These are phyloP conservation scores for Argyrosomus regius DNA, from an alignment of 2,797 vertebrate genomes.

Conservation along the genomic window DNA sequence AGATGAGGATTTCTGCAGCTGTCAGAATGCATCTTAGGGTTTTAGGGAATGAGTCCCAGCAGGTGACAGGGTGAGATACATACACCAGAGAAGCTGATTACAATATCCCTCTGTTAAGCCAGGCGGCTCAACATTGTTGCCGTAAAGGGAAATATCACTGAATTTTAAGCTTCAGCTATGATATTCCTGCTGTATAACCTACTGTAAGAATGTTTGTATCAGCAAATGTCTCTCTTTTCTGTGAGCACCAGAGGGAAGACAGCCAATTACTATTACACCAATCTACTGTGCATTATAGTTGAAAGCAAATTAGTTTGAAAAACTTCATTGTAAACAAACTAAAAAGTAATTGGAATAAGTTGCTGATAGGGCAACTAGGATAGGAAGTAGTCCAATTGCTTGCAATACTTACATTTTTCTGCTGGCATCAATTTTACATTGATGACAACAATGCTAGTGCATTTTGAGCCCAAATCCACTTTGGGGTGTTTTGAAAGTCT, in stretches of 20 bases:
- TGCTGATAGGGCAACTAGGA: not conserved
- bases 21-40: slow-evolving; percentile 78
- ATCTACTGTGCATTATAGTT: not conserved
- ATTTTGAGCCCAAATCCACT: slow-evolving; percentile 1
- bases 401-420: slow-evolving; percentile 2
- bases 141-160: slow-evolving; percentile 10
- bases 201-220: slow-evolving; percentile 1
- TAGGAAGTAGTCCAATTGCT: not conserved
- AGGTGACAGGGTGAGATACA: slow-evolving; percentile 73
- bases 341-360: slow-evolving; percentile 2
- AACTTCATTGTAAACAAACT: not conserved
- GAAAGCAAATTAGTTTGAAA: not conserved
- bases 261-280: not conserved
- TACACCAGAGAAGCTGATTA: slow-evolving; percentile 69
- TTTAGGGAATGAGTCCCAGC: slow-evolving; percentile 71
- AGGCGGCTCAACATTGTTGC: slow-evolving; percentile 32
- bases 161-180: slow-evolving; percentile 20
- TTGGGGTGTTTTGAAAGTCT: slow-evolving; percentile 22
- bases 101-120: slow-evolving; percentile 48
- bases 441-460: not conserved
- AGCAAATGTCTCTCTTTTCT: not conserved
- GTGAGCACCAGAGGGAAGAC: not conserved
- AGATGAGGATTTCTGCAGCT: slow-evolving; percentile 79
- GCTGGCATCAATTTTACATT: slow-evolving; percentile 19
- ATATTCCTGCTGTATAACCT: slow-evolving; percentile 14